phyloP scores from a whole-genome alignment of 2,113 vertebrate genomes.

The Callospermophilus lateralis region DNA sequence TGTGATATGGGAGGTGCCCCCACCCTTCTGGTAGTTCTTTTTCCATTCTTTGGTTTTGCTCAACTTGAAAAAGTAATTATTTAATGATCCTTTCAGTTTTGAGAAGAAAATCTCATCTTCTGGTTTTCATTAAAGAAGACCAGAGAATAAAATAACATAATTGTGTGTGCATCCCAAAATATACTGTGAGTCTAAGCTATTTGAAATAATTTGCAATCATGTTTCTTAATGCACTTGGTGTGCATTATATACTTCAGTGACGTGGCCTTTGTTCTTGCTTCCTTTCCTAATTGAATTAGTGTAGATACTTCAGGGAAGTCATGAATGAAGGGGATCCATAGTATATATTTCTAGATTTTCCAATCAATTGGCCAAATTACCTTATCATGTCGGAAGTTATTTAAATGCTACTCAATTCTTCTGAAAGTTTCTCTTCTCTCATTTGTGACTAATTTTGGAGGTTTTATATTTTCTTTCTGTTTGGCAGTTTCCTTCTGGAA shows the following conservation, averaged over 20 bases:
- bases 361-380: background rate
- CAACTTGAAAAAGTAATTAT: background rate
- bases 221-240: background rate
- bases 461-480: fast-evolving
- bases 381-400: background rate
- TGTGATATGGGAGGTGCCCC: background rate
- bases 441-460: background rate
- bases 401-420: background rate
- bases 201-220: conserved; percentile 47
- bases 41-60: background rate
- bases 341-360: background rate
- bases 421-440: background rate
- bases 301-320: background rate
- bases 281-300: conserved; percentile 40
- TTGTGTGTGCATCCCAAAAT: conserved; percentile 47
- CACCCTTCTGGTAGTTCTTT: too few relatives aligned
- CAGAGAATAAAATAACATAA: background rate
- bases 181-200: background rate
- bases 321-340: background rate
- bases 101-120: background rate
- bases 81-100: background rate
- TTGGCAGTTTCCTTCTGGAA: background rate
- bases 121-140: background rate
- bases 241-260: background rate
- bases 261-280: background rate